Percentiles rank a stretch among this genome's conserved stretches.
Evolutionary conservation across 2,888 invertebrate genomes (phyloP).

Genomic region (Hipparchia semele): DNA sequence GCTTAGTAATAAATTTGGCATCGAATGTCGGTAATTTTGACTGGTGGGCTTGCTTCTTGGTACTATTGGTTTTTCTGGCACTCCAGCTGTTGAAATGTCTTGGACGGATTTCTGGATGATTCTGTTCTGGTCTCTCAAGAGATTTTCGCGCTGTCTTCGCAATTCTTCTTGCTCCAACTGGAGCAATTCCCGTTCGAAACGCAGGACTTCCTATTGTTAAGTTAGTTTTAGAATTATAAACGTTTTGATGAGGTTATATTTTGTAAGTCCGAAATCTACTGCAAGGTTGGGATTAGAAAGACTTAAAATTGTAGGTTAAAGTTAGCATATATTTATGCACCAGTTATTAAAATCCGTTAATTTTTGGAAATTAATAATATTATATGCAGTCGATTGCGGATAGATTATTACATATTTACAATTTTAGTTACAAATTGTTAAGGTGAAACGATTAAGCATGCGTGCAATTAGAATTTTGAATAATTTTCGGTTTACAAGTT

Average conservation of each 20-base stretch:
- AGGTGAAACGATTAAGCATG: neutral
- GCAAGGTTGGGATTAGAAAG: neutral
- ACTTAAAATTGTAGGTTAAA: neutral
- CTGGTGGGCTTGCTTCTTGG: constrained; percentile 49
- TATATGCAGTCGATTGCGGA: neutral
- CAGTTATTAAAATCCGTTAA: too few relatives aligned
- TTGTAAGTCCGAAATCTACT: neutral
- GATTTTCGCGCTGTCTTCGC: constrained; percentile 88
- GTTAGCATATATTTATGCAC: too few relatives aligned
- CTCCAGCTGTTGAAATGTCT: constrained; percentile 77
- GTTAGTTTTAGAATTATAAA: constrained; percentile 21
- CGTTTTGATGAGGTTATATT: neutral
- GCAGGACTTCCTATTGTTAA: constrained; percentile 85
- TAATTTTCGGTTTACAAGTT: constrained; percentile 8
- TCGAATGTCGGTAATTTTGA: constrained; percentile 72
- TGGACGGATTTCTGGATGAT: constrained; percentile 85
- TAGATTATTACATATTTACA: neutral
- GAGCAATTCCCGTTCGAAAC: constrained; percentile 90
- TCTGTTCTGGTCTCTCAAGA: constrained; percentile 86
- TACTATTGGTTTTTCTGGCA: constrained; percentile 65
- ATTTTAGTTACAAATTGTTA: constrained; percentile 9
- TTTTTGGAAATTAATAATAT: too few relatives aligned
- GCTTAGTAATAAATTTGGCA: constrained; percentile 74
- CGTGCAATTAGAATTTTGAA: neutral
- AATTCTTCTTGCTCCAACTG: constrained; percentile 91